Base-by-base conservation (phyloP, 2,797 vertebrate genomes). In the Lutjanus argentimaculatus region DNA sequence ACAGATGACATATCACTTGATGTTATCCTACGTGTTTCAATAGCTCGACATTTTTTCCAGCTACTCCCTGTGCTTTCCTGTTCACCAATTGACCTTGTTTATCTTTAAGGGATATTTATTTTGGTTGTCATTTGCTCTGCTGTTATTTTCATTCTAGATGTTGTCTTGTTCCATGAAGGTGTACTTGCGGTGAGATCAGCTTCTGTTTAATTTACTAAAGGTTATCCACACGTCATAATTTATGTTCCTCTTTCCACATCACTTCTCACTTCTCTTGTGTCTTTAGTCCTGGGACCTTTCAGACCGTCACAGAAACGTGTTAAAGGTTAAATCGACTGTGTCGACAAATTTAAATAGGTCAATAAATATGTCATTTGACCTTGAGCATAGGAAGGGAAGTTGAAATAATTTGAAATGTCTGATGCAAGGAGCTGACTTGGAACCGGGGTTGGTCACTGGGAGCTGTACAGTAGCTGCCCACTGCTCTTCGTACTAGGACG, bases 101-200 rank as follows among this genome's bases (percentile, higher is more conserved):
- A 13, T 13, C 12, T 13, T 62, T 36, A 36, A 4, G 4, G 30
- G 46, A 6, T 4, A 49, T 17, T 7, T 36, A 7, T 67, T 16
- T 30, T 55, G 19, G 16, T 3, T 19, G 7, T 58, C 48, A 48
- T 36, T 36, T 30, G 14, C 36, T 43, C 14, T 7, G 59, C 40
- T 30, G 2, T 36, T 15, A 36, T 30, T 30, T 49, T 40, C 8
- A 51, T 52, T 14, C 14, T 21, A 22, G 40, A 12, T 75, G 30
- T 25, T 67, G 19, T 6, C 55, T 25, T 25, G 11, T 61, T 76
- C 51, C 21, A 25, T 13, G 42, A 16, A 45, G 8, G 8, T 65
- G 71, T 72, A 51, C 14, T 59, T 86, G 56, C 17, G 2, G 1
- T 61, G 8, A 80, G 61, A 49, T 59, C 22, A 58, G 45, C 21